Evolutionary conservation across 2,888 invertebrate genomes (phyloP).

Genomic region (Parthenolecanium corni): DNA sequence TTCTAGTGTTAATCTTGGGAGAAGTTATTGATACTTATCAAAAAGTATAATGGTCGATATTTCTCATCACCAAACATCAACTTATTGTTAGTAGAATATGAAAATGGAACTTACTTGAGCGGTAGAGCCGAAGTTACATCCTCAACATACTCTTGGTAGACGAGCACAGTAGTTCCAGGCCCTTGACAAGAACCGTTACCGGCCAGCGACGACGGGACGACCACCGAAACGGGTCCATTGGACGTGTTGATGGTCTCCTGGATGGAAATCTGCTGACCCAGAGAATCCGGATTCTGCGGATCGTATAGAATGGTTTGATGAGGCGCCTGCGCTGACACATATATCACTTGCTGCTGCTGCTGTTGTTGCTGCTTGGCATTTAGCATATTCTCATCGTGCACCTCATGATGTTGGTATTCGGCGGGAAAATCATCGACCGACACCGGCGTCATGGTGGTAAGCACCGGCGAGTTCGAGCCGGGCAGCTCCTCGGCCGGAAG

Average conservation of each 20-base stretch:
- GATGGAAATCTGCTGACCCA: constrained; percentile 30
- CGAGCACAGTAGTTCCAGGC: constrained; percentile 51
- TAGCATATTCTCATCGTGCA: neutral
- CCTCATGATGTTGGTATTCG: constrained; percentile 34
- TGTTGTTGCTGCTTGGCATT: constrained; percentile 29
- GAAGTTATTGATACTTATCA: too few species aligned
- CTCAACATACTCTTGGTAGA: constrained; percentile 58
- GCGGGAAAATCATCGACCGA: constrained; percentile 45
- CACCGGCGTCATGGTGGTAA: constrained; percentile 79
- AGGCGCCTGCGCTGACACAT: constrained; percentile 32
- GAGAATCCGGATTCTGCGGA: constrained; percentile 30
- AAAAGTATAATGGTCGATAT: too few species aligned
- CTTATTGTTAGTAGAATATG: neutral
- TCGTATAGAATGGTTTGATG: constrained; percentile 31
- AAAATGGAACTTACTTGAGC: constrained; percentile 12
- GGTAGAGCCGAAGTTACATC: constrained; percentile 43
- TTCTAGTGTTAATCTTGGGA: too few species aligned
- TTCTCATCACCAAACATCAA: neutral
- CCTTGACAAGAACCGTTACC: constrained; percentile 41
- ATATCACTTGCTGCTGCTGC: constrained; percentile 33
- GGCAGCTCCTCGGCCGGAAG: constrained; percentile 11
- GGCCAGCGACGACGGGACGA: constrained; percentile 38
- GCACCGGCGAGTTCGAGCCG: constrained; percentile 46
- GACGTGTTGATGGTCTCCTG: constrained; percentile 31
- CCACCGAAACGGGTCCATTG: constrained; percentile 46